Conservation (phyloP, 2,797 vertebrate genomes). For the Onychomys arenicola region DNA sequence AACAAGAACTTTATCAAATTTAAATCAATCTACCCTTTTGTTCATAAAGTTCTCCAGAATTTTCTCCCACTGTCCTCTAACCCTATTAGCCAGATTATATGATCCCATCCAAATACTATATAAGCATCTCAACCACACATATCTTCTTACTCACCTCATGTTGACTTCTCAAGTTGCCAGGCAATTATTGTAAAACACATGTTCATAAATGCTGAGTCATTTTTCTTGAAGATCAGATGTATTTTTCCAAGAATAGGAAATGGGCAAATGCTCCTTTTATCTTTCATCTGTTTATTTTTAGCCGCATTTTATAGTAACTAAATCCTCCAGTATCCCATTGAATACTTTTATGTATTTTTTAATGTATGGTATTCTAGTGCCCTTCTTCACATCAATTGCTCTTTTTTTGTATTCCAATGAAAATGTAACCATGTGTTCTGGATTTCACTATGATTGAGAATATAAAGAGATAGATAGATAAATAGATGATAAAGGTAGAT, state of each 20-base stretch:
- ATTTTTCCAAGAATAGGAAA: neutral
- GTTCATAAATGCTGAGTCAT: neutral
- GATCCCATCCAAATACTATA: neutral
- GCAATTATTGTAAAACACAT: neutral
- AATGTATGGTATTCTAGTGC: neutral
- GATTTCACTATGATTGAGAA: slow-evolving; percentile 1
- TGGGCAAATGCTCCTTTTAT: neutral
- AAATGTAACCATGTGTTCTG: neutral
- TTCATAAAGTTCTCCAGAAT: neutral
- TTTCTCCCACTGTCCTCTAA: neutral
- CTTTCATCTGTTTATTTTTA: neutral
- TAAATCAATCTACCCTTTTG: neutral
- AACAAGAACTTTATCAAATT: neutral
- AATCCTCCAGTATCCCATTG: neutral
- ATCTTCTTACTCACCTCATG: neutral
- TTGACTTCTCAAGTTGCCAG: neutral
- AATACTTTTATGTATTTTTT: neutral
- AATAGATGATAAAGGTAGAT: neutral
- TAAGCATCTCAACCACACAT: neutral
- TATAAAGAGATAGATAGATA: neutral
- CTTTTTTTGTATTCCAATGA: neutral
- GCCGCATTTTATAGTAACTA: neutral
- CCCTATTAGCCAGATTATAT: neutral
- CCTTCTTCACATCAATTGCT: neutral
- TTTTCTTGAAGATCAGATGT: neutral